A percentile compares a stretch with the other conserved stretches of the same genome.
Evolutionary conservation across 2,888 invertebrate species (phyloP).

Genomic region (Petrolisthes cinctipes): DNA sequence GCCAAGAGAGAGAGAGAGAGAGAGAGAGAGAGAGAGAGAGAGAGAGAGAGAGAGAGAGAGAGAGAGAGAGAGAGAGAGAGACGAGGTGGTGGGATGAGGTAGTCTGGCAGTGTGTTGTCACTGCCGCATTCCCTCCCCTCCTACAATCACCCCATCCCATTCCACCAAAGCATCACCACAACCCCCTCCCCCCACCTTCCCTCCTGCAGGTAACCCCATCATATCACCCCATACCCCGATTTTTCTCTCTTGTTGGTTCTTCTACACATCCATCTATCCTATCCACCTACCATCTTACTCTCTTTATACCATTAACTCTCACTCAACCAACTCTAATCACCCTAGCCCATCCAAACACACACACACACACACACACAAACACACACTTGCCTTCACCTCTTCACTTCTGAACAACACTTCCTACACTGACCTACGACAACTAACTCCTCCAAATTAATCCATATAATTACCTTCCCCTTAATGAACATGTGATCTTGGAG

Average conservation of each 20-base stretch:
- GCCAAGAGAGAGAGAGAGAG: background rate
- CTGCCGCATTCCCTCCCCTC: background rate
- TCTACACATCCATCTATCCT: background rate
- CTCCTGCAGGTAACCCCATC: background rate
- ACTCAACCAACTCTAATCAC: background rate
- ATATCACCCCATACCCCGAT: background rate
- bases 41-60: background rate
- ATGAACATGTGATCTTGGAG: too few relatives aligned
- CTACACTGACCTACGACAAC: background rate
- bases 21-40: background rate
- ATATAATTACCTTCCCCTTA: background rate
- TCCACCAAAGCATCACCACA: background rate
- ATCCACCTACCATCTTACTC: background rate
- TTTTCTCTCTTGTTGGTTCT: background rate
- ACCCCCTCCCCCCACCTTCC: background rate
- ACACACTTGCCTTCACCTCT: background rate
- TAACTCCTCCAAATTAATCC: background rate
- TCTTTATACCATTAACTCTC: background rate
- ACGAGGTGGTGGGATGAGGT: background rate
- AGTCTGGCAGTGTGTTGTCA: background rate
- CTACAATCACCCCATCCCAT: background rate
- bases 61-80: background rate
- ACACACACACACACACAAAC: constrained; percentile 20
- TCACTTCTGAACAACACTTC: background rate
- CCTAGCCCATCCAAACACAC: background rate